These are phyloP conservation scores for Apodemus sylvaticus DNA, from an alignment of 2,113 vertebrate species.

Conservation along the genomic window DNA sequence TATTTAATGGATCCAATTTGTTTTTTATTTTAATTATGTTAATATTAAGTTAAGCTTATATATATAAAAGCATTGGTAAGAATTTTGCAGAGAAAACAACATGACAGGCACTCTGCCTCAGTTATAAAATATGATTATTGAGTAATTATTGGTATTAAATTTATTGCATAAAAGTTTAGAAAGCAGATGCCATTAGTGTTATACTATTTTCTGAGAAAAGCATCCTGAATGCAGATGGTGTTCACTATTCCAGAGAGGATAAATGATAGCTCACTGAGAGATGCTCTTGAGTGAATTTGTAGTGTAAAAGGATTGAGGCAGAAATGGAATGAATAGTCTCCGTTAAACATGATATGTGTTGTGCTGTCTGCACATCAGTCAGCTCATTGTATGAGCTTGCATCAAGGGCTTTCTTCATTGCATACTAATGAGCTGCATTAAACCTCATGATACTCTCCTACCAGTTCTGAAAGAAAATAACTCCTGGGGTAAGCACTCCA, in stretches of 20 bases:
- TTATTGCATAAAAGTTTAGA: constrained; percentile 36
- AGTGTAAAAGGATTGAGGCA: constrained; percentile 58
- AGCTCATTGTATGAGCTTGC: constrained; percentile 47
- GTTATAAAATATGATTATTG: neutral
- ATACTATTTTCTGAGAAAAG: constrained; percentile 60
- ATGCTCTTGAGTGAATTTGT: constrained; percentile 62
- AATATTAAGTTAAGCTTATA: neutral
- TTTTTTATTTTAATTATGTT: constrained; percentile 14
- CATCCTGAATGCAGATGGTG: constrained; percentile 37
- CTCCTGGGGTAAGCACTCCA: constrained; percentile 44
- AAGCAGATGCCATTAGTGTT: constrained; percentile 29
- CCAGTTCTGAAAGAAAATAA: constrained; percentile 48
- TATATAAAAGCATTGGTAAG: neutral
- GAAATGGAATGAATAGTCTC: constrained; percentile 65
- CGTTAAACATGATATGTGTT: constrained; percentile 67
- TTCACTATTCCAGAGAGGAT: constrained; percentile 50
- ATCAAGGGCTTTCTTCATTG: neutral
- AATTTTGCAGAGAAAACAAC: constrained; percentile 29
- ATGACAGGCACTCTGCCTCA: neutral
- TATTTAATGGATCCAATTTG: constrained; percentile 34
- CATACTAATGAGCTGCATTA: constrained; percentile 23
- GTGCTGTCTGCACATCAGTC: constrained; percentile 32
- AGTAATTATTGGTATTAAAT: constrained; percentile 49
- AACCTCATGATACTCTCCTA: constrained; percentile 42
- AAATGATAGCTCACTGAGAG: constrained; percentile 67